Evolutionary conservation across 2,113 vertebrate species (phyloP).

Genomic region (Psettodes erumei): DNA sequence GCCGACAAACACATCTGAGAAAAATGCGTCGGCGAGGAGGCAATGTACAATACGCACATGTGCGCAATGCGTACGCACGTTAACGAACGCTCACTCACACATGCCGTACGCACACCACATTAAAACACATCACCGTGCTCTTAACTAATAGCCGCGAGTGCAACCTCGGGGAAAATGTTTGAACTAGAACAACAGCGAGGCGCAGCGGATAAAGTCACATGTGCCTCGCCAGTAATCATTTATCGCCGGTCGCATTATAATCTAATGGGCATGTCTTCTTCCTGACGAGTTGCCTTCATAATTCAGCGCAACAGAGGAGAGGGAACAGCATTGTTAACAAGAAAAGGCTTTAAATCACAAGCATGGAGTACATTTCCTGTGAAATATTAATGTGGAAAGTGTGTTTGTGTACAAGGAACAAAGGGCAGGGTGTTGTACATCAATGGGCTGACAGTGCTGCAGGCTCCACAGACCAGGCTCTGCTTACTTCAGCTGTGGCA

Average conservation of each 20-base stretch:
- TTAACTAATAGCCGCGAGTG: slow-evolving; percentile 75
- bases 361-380: slow-evolving; percentile 80
- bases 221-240: slow-evolving; percentile 74
- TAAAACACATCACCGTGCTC: slow-evolving; percentile 57
- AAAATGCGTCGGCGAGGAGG: slow-evolving; percentile 50
- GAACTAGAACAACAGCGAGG: slow-evolving; percentile 53
- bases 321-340: slow-evolving; percentile 84
- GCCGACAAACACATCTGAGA: slow-evolving; percentile 67
- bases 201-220: slow-evolving; percentile 65
- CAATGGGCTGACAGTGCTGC: slow-evolving; percentile 79
- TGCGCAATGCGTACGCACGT: slow-evolving; percentile 58
- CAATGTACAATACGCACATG: slow-evolving; percentile 61
- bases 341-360: slow-evolving; percentile 85
- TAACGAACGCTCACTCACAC: slow-evolving; percentile 47
- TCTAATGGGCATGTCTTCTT: slow-evolving; percentile 70
- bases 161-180: slow-evolving; percentile 72
- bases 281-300: slow-evolving; percentile 78
- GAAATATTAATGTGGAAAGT: slow-evolving; percentile 86
- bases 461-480: slow-evolving; percentile 66
- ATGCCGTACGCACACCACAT: slow-evolving; percentile 35
- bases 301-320: slow-evolving; percentile 78
- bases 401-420: slow-evolving; percentile 84
- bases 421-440: slow-evolving; percentile 84
- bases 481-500: slow-evolving; percentile 75
- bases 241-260: slow-evolving; percentile 73